phyloP scores from a whole-genome alignment of 1,140 invertebrate genomes.

The Melitaea cinxia region DNA sequence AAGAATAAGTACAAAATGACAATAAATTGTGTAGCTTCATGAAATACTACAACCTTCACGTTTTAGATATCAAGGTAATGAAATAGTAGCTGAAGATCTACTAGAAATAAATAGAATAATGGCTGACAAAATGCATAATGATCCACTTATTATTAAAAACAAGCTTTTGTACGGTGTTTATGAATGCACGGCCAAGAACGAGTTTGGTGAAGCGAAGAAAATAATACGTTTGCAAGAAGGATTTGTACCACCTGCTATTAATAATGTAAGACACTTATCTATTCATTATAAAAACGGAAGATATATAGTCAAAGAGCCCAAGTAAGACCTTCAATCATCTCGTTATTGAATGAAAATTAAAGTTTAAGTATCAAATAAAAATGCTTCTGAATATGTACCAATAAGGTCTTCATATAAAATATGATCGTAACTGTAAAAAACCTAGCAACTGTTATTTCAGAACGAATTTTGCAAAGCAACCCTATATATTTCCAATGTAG shows the following conservation, averaged over 20 bases:
- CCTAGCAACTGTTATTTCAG: no score
- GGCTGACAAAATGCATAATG: slow-evolving; percentile 34
- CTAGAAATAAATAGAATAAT: slow-evolving; percentile 48
- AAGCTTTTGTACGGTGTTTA: slow-evolving; percentile 53
- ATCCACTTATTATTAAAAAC: slow-evolving; percentile 45
- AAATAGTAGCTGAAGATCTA: slow-evolving; percentile 45
- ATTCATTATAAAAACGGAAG: slow-evolving; percentile 4
- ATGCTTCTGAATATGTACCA: no score
- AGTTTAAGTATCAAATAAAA: no score
- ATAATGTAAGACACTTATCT: slow-evolving; percentile 49
- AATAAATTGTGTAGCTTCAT: no score
- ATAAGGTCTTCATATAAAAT: no score
- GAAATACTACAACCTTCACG: not conserved
- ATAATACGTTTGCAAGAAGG: slow-evolving; percentile 53
- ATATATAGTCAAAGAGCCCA: no score
- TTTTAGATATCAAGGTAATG: slow-evolving; percentile 50
- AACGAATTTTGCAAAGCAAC: no score
- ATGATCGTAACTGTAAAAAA: no score
- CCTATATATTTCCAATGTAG: no score
- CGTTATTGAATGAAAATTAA: no score
- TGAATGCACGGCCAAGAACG: slow-evolving; percentile 57
- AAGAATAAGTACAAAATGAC: no score
- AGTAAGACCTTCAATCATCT: no score
- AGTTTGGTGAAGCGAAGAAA: slow-evolving; percentile 55
- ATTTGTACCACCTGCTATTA: slow-evolving; percentile 49